Base-by-base conservation (phyloP, 1,140 invertebrate species). In the Brachionus manjavacas region DNA sequence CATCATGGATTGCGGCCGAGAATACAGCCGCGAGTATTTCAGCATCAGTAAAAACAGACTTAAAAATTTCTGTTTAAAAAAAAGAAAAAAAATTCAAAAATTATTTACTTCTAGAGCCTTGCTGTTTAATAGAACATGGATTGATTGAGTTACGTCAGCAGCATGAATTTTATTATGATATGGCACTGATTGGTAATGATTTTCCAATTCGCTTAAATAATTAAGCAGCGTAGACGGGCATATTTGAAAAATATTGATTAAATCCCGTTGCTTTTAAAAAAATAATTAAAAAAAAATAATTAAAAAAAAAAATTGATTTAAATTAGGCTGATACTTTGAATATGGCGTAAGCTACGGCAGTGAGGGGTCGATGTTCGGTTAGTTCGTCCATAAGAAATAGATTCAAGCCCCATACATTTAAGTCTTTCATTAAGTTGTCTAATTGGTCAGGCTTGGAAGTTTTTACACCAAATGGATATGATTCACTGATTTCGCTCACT, bases 181-280 rank as follows among this genome's bases (percentile, higher is more conserved):
- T 78, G 89, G 89, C 28, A 87, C 87, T 25, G 86, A 78, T 85
- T 96, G 92, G 90, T 99, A 99, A 90, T 99, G 96, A 90, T 98
- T 96, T 91, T 99, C 97, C 85, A 99, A 91, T 81, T 96, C 97
- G 92, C 96, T 94, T 90, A 98, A 93, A 91, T 97, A 99, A 84
- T 94, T 95, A 87, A 99, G 92, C 89, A 99, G 94, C 78, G 94
- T 96, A 89, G 28, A 49, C 12, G 46, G 92, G 84, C 95, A 94
- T 89, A 99, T 99, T 90, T 97, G 94, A 89, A 99, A 94, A 68
- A 94, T 93, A 89, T 95, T 95, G 6, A 96, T 90, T 86, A 97
- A 90, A 87, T 96, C 94, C 86, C 95, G 92, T 89, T 94, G 94
- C 92, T 95, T 14, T 16, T 12, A 41, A 46, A 76, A 7, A 35